phyloP scores from a whole-genome alignment of 2,113 vertebrate genomes.

The Gyps fulvus region DNA sequence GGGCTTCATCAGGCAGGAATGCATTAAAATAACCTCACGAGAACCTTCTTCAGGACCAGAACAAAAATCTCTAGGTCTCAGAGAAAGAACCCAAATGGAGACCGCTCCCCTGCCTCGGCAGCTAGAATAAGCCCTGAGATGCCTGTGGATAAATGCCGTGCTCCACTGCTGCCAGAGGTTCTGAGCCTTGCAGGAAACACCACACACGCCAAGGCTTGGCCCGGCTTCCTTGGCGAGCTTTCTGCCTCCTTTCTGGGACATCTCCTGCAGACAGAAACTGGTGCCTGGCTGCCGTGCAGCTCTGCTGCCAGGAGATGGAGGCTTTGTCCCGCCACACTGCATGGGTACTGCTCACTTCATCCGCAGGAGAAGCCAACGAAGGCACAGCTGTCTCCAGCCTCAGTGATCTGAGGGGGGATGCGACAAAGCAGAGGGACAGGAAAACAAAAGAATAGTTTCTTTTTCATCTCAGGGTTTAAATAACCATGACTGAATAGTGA shows the following conservation, averaged over 20 bases:
- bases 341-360: fast-evolving
- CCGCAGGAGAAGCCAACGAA: fast-evolving
- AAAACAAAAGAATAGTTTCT: neutral
- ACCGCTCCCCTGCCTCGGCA: neutral
- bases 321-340: neutral
- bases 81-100: neutral
- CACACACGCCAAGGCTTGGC: fast-evolving
- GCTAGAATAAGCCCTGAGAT: neutral
- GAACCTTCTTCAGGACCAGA: neutral
- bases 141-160: fast-evolving
- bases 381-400: neutral
- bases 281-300: neutral
- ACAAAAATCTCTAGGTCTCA: neutral
- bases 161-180: fast-evolving
- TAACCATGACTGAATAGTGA: neutral
- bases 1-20: neutral
- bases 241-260: neutral
- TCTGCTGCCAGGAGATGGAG: slow-evolving; percentile 47
- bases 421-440: neutral
- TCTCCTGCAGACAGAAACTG: fast-evolving
- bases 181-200: neutral
- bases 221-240: neutral
- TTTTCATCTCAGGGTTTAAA: neutral
- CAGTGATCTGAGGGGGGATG: neutral
- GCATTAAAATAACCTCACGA: neutral